Evolutionary conservation across 2,113 vertebrate species (phyloP).

Genomic region (Varanus salvator): DNA sequence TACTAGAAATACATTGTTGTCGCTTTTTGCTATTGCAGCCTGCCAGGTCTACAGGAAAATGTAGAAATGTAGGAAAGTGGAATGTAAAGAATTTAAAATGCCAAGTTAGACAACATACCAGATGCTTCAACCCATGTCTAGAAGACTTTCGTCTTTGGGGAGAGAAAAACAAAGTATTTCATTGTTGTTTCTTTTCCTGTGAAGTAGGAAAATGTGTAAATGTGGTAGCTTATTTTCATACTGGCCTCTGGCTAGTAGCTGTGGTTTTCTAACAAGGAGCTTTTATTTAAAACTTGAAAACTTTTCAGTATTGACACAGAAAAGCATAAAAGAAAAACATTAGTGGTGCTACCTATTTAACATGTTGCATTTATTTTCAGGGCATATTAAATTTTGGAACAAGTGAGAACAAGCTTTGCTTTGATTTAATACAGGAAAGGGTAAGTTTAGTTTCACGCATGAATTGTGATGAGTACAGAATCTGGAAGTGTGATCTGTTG

Average conservation of each 20-base stretch:
- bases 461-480: neutral
- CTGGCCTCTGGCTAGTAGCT: neutral
- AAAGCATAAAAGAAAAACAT: rapidly evolving
- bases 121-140: neutral
- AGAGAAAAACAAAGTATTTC: neutral
- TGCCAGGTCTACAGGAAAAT: neutral
- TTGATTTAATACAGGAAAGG: slow-evolving; percentile 47
- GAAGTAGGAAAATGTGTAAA: neutral
- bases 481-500: rapidly evolving
- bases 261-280: neutral
- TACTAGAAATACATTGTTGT: neutral
- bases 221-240: neutral
- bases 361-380: slow-evolving; percentile 1
- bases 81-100: neutral
- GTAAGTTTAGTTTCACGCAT: slow-evolving; percentile 23
- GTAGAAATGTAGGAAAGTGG: neutral
- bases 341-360: neutral
- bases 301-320: neutral
- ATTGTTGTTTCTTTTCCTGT: neutral
- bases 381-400: slow-evolving; percentile 56
- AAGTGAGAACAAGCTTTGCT: slow-evolving; percentile 60
- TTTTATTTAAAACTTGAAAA: neutral
- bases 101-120: neutral
- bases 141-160: neutral
- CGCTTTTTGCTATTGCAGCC: neutral